These are phyloP conservation scores for Gymnobelideus leadbeateri DNA, from an alignment of 2,113 vertebrate genomes.

Conservation along the genomic window DNA sequence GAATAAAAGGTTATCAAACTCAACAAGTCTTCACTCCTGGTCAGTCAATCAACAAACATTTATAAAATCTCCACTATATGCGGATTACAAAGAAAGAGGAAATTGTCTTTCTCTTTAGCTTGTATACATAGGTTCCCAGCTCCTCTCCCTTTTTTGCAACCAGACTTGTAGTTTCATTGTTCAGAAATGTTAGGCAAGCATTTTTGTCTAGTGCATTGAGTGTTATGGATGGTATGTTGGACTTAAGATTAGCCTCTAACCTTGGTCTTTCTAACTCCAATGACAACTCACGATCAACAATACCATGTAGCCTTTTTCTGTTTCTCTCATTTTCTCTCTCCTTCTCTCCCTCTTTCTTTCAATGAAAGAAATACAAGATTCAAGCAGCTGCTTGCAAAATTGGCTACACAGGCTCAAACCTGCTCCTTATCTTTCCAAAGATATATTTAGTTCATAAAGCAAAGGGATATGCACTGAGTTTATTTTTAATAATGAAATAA, in stretches of 20 bases:
- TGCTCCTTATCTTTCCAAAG: neutral
- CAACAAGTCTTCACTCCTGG: neutral
- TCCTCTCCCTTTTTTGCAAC: neutral
- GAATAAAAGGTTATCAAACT: neutral
- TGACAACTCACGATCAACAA: neutral
- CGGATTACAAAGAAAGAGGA: neutral
- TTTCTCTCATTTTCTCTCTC: neutral
- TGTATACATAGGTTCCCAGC: neutral
- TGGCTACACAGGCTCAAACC: neutral
- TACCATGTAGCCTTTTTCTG: neutral
- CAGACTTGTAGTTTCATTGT: neutral
- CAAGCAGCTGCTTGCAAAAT: neutral
- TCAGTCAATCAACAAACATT: neutral
- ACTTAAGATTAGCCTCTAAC: neutral
- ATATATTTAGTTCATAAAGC: neutral
- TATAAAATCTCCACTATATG: neutral
- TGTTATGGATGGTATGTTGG: neutral
- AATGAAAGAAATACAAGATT: neutral
- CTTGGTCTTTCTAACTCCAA: neutral
- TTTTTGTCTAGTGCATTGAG: neutral
- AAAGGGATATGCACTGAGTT: neutral
- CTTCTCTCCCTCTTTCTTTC: neutral
- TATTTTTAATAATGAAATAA: neutral
- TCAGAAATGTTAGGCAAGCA: neutral
- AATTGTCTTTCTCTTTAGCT: neutral